Evolutionary conservation across 2,797 vertebrate genomes (phyloP).

Genomic region (Perdix hodgsoniae): DNA sequence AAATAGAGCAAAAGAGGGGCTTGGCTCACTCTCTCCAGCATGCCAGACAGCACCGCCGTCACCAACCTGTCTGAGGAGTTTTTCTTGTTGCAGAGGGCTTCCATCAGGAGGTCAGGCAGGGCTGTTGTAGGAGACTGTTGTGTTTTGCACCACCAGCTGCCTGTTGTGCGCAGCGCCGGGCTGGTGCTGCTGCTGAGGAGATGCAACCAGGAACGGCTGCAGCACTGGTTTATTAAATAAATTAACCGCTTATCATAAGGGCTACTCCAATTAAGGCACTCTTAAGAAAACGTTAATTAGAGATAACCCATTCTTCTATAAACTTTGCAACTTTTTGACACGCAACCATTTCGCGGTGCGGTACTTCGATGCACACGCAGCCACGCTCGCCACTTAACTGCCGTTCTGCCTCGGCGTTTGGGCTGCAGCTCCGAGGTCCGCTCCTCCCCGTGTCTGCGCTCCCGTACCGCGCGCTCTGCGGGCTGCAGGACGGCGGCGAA

Average conservation of each 20-base stretch:
- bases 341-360: too few species aligned
- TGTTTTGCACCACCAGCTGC: not conserved
- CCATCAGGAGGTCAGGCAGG: not conserved
- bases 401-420: not conserved
- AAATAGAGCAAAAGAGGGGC: not conserved
- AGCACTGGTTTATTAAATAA: not conserved
- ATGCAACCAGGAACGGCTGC: not conserved
- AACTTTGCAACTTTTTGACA: not conserved
- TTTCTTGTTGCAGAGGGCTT: not conserved
- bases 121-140: not conserved
- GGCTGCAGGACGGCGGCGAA: not conserved
- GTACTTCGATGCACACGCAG: not conserved
- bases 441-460: not conserved
- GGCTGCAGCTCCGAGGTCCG: slow-evolving; percentile 11
- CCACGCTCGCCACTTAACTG: slow-evolving; percentile 6
- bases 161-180: not conserved
- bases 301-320: not conserved
- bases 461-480: too few species aligned
- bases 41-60: not conserved
- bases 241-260: not conserved
- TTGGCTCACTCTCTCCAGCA: not conserved
- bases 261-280: not conserved
- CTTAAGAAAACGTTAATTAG: not conserved
- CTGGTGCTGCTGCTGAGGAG: not conserved
- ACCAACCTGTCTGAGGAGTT: not conserved